Percentiles rank a stretch among this genome's conserved stretches.
These are phyloP conservation scores for Sinonovacula constricta DNA, from an alignment of 1,140 invertebrate species.

Conservation along the genomic window DNA sequence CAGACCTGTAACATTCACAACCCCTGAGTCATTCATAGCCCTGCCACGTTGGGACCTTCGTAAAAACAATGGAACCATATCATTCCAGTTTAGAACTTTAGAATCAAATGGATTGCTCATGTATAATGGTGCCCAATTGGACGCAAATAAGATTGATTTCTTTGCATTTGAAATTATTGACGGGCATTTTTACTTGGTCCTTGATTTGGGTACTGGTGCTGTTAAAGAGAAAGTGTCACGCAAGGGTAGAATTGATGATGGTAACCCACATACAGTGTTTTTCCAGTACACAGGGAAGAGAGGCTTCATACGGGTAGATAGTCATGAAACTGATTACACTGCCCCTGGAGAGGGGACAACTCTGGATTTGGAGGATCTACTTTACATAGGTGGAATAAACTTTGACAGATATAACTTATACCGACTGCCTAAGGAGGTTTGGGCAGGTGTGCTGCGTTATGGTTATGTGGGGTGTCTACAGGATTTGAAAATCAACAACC, in stretches of 20 bases:
- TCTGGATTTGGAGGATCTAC: constrained; percentile 89
- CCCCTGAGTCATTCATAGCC: constrained; percentile 90
- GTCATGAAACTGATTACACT: constrained; percentile 91
- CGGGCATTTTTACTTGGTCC: constrained; percentile 93
- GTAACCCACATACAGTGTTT: constrained; percentile 92
- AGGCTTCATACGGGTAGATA: constrained; percentile 94
- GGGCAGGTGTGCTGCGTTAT: constrained; percentile 92
- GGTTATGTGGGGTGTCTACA: constrained; percentile 97
- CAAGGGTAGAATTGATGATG: constrained; percentile 86
- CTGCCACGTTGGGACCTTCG: constrained; percentile 91
- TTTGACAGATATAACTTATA: constrained; percentile 75
- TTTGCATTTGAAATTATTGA: constrained; percentile 96
- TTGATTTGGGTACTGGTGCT: constrained; percentile 94
- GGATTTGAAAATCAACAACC: constrained; percentile 95
- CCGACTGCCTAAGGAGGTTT: constrained; percentile 90
- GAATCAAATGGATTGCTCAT: constrained; percentile 96
- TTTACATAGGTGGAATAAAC: constrained; percentile 89
- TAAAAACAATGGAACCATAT: constrained; percentile 90
- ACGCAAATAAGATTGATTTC: constrained; percentile 85
- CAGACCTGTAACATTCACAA: constrained; percentile 94
- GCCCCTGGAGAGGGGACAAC: constrained; percentile 84
- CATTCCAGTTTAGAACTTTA: constrained; percentile 92
- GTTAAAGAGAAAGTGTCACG: constrained; percentile 83
- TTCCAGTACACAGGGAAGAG: constrained; percentile 82
- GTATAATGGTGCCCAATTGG: constrained; percentile 84